A percentile compares a stretch with the other conserved stretches of the same genome.
Conservation (phyloP, 2,797 vertebrate genomes). For the Melanotaenia maccullochi region DNA sequence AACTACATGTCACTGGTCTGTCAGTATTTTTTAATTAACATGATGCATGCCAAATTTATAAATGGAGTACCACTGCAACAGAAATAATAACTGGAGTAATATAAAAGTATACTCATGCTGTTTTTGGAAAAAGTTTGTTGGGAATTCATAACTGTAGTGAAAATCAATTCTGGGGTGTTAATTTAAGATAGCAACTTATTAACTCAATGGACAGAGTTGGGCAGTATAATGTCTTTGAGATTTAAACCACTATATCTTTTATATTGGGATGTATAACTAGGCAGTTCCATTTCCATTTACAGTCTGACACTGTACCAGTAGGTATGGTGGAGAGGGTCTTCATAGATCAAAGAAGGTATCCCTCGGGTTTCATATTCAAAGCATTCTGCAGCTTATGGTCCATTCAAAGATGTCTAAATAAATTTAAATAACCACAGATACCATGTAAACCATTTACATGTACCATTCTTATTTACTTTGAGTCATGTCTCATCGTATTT, state of each 20-base stretch:
- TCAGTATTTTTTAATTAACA: conserved; percentile 28
- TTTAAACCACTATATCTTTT: not conserved
- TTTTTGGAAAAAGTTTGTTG: conserved; percentile 10
- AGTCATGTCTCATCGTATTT: too few relatives aligned
- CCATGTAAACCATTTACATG: too few relatives aligned
- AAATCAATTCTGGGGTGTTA: conserved; percentile 27
- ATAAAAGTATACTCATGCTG: not conserved
- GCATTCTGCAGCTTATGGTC: too few relatives aligned
- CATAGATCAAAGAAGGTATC: too few relatives aligned
- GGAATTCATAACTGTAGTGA: conserved; percentile 1
- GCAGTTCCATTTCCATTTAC: not conserved
- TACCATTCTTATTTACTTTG: too few relatives aligned
- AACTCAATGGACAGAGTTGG: not conserved
- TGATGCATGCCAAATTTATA: conserved; percentile 18
- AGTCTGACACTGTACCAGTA: not conserved
- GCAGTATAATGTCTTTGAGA: not conserved
- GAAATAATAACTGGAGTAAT: conserved; percentile 2
- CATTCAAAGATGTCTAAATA: too few relatives aligned
- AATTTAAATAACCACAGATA: too few relatives aligned
- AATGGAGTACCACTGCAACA: not conserved
- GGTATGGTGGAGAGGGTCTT: too few relatives aligned
- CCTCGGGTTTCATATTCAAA: too few relatives aligned
- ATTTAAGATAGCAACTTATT: not conserved
- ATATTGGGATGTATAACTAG: not conserved
- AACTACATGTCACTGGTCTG: conserved; percentile 28